These are phyloP conservation scores for Ptyas mucosa DNA, from an alignment of 2,113 vertebrate species.

Conservation along the genomic window DNA sequence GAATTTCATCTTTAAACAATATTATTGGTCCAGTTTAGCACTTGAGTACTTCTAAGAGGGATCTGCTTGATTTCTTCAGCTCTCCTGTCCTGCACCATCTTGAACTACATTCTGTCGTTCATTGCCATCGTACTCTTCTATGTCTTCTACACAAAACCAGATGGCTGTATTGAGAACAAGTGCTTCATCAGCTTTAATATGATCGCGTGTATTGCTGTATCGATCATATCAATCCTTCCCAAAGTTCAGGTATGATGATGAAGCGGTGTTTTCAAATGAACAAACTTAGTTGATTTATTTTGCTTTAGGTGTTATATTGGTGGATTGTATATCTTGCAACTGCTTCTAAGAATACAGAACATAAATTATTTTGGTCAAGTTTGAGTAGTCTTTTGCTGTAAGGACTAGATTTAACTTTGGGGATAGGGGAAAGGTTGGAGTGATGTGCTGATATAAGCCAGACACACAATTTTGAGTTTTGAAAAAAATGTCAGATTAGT, in stretches of 20 bases:
- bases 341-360: not conserved
- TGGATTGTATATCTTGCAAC: not conserved
- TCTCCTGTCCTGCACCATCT: conserved; percentile 73
- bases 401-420: not conserved
- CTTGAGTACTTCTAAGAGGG: not conserved
- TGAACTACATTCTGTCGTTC: conserved; percentile 79
- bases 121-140: conserved; percentile 72
- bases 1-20: not conserved
- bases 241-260: conserved; percentile 84
- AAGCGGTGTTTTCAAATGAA: not conserved
- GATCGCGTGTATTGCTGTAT: conserved; percentile 79
- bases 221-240: conserved; percentile 79
- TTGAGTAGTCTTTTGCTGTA: not conserved
- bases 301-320: not conserved
- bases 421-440: not conserved
- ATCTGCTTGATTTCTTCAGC: conserved; percentile 63
- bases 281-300: not conserved
- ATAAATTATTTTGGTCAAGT: not conserved
- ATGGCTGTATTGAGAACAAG: conserved; percentile 84
- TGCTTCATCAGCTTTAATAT: conserved; percentile 91
- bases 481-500: not conserved
- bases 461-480: not conserved
- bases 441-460: not conserved
- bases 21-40: not conserved
- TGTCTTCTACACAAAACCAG: conserved; percentile 80